Evolutionary conservation across 2,113 vertebrate species (phyloP).

Genomic region (Suricata suricatta): DNA sequence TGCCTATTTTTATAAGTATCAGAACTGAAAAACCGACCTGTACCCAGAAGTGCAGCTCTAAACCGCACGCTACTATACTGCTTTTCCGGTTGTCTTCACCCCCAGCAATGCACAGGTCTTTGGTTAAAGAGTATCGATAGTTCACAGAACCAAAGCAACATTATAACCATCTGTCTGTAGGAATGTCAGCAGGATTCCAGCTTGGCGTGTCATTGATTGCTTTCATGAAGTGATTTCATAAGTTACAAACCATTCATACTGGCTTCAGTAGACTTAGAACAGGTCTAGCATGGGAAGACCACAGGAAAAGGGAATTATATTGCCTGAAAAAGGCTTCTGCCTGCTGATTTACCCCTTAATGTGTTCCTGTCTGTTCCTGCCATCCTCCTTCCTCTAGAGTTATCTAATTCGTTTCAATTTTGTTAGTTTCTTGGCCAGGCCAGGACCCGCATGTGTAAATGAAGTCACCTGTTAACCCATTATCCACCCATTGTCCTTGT

Average conservation of each 20-base stretch:
- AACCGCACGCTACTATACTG: background rate
- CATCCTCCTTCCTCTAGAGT: background rate
- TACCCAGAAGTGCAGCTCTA: background rate
- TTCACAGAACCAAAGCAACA: background rate
- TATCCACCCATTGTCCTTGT: background rate
- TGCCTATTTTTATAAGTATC: background rate
- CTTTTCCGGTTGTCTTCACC: background rate
- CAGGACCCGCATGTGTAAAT: background rate
- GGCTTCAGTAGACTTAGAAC: background rate
- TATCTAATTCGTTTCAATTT: background rate
- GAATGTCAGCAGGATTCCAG: background rate
- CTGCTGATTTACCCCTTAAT: too few species aligned
- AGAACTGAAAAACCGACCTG: background rate
- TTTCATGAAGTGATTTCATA: background rate
- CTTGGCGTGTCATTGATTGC: background rate
- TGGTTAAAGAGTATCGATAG: background rate
- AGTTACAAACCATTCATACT: background rate
- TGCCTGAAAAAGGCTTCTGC: background rate
- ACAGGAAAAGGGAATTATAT: background rate
- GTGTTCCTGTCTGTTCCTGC: background rate
- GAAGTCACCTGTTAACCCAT: accelerated
- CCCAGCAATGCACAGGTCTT: background rate
- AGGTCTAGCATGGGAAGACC: background rate
- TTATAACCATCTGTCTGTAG: background rate
- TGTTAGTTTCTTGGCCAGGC: background rate